Conservation (phyloP, 2,113 vertebrate genomes). For the Neoarius graeffei region DNA sequence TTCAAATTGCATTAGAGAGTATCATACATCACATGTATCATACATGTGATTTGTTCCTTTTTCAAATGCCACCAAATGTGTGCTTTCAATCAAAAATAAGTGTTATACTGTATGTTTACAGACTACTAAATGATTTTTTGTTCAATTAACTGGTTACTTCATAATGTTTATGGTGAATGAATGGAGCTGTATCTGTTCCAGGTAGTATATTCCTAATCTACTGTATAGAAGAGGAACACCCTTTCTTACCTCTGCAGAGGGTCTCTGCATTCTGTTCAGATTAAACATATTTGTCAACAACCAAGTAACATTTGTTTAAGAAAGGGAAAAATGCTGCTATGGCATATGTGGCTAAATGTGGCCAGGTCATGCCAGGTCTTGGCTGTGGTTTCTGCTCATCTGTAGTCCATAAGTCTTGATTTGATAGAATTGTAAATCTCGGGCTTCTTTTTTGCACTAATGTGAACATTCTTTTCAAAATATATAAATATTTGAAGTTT, state of each 20-base stretch:
- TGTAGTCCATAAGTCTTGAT: slow-evolving; percentile 40
- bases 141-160: neutral
- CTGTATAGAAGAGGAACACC: neutral
- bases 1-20: no score
- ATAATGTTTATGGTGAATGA: neutral
- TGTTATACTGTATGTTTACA: neutral
- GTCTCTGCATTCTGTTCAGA: neutral
- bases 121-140: neutral
- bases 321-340: slow-evolving; percentile 47
- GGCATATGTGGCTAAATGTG: slow-evolving; percentile 36
- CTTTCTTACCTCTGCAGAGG: neutral
- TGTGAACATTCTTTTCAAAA: slow-evolving; percentile 21
- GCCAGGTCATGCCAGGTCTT: slow-evolving; percentile 52
- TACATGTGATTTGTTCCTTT: neutral
- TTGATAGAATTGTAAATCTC: neutral
- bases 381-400: slow-evolving; percentile 47
- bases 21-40: neutral
- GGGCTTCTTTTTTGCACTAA: slow-evolving; percentile 31
- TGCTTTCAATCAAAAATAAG: neutral
- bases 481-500: neutral
- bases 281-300: slow-evolving; percentile 1
- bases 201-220: neutral
- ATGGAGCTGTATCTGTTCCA: neutral
- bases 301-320: slow-evolving; percentile 40
- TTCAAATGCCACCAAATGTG: neutral